These are phyloP conservation scores for Caenorhabditis zanzibari DNA, from an alignment of 2,888 invertebrate genomes.

Conservation along the genomic window DNA sequence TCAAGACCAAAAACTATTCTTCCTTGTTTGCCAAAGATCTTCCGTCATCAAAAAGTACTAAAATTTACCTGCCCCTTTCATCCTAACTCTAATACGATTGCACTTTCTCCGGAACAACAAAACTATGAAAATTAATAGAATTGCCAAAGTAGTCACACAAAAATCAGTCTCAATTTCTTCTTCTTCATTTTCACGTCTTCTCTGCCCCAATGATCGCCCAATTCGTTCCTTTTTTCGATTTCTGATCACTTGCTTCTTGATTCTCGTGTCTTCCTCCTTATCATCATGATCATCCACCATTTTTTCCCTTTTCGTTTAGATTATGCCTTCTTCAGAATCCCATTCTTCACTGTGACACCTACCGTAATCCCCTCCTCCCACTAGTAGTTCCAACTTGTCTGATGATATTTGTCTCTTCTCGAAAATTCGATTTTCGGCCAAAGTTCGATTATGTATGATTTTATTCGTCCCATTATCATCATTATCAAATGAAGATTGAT, in stretches of 20 bases:
- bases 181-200: conserved; percentile 34
- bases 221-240: conserved; percentile 37
- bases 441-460: conserved; percentile 9
- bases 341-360: conserved; percentile 9
- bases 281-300: conserved; percentile 52
- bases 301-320: not conserved
- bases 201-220: conserved; percentile 47
- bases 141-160: not conserved
- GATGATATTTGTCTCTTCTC: not conserved
- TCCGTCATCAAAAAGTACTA: conserved; percentile 6
- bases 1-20: not conserved
- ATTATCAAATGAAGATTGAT: conserved; percentile 45
- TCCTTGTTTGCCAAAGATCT: not conserved
- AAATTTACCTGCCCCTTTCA: not conserved
- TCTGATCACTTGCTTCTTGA: conserved; percentile 54
- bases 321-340: conserved; percentile 30
- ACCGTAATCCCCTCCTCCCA: conserved; percentile 23
- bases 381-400: conserved; percentile 10
- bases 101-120: conserved; percentile 30
- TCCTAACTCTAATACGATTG: conserved; percentile 4
- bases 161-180: conserved; percentile 27
- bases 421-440: conserved; percentile 17
- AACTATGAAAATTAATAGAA: conserved; percentile 10
- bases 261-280: conserved; percentile 37
- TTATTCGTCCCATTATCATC: not conserved